These are phyloP conservation scores for Cremastinae sp. DNA, from an alignment of 2,888 invertebrate species.

Conservation along the genomic window DNA sequence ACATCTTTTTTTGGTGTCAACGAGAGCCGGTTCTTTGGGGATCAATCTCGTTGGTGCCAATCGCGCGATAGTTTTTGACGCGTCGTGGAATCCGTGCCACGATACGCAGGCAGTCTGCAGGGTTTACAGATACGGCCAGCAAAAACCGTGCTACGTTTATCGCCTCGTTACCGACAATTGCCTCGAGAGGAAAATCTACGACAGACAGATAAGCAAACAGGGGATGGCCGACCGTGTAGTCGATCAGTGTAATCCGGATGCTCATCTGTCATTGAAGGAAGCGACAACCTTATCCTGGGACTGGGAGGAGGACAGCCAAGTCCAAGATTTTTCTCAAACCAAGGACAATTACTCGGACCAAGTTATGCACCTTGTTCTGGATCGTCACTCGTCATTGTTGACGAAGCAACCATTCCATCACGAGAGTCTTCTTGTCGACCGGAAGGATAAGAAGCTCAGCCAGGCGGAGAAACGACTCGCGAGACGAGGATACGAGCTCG, in stretches of 20 bases:
- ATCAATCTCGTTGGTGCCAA: conserved; percentile 99
- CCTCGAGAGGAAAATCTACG: conserved; percentile 98
- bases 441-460: conserved; percentile 96
- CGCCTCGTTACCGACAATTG: conserved; percentile 98
- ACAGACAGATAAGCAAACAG: conserved; percentile 98
- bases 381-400: conserved; percentile 84
- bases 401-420: conserved; percentile 96
- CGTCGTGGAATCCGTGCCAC: conserved; percentile 99
- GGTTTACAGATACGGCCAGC: conserved; percentile 94
- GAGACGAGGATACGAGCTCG: conserved; percentile 95
- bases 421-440: conserved; percentile 95
- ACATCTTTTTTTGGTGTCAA: conserved; percentile 96
- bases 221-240: conserved; percentile 99
- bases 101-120: conserved; percentile 98
- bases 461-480: conserved; percentile 96
- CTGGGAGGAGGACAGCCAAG: conserved; percentile 91
- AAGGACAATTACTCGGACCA: conserved; percentile 90
- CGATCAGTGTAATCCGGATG: conserved; percentile 98
- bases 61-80: conserved; percentile 97
- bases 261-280: conserved; percentile 93
- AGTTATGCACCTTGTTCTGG: conserved; percentile 86
- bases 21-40: conserved; percentile 97
- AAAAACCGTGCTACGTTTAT: conserved; percentile 96
- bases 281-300: conserved; percentile 94
- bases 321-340: conserved; percentile 87